phyloP scores from a whole-genome alignment of 2,797 vertebrate species.

The Menidia menidia region DNA sequence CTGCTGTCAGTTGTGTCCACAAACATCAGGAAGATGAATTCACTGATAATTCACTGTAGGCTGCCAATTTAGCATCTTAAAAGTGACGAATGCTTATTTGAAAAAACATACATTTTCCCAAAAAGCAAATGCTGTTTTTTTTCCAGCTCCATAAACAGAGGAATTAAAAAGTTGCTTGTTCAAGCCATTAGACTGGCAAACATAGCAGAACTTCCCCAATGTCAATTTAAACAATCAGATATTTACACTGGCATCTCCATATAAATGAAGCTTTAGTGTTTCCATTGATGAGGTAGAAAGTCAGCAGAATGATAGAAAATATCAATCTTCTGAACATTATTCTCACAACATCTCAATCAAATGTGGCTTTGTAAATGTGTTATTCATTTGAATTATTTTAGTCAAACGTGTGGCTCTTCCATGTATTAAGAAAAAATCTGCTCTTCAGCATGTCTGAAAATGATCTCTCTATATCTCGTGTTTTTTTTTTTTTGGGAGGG shows the following conservation, averaged over 20 bases:
- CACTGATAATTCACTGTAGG: not conserved
- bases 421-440: not conserved
- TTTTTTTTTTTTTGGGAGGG: not conserved
- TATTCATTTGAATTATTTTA: not conserved
- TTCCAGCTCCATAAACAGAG: too few relatives aligned
- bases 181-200: not conserved
- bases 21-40: not conserved
- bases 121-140: too few relatives aligned
- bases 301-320: too few relatives aligned
- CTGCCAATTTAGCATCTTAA: not conserved
- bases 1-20: not conserved
- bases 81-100: not conserved
- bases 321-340: too few relatives aligned
- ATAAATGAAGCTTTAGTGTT: not conserved
- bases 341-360: not conserved
- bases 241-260: not conserved
- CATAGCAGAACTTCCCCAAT: not conserved
- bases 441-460: not conserved
- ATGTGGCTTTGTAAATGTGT: not conserved
- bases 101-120: too few relatives aligned
- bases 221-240: not conserved
- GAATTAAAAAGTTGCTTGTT: not conserved
- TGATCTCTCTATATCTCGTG: not conserved
- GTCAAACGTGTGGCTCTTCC: not conserved
- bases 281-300: not conserved